Percentiles rank a stretch among this genome's conserved stretches.
Conservation (phyloP, 2,797 vertebrate species). For the Muscicapa striata region DNA sequence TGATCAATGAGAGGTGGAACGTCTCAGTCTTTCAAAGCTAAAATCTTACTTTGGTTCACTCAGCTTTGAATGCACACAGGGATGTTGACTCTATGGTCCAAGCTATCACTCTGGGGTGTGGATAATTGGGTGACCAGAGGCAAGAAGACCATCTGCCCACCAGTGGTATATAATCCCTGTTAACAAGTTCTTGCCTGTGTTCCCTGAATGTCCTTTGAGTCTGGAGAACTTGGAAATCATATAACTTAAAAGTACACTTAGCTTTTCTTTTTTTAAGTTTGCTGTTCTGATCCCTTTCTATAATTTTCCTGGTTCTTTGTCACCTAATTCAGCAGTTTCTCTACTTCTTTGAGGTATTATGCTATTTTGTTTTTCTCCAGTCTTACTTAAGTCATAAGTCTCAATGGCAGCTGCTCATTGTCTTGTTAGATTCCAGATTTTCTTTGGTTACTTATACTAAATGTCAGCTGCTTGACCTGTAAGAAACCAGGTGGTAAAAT, state of each 20-base stretch:
- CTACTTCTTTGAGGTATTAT: background rate
- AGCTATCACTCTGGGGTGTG: background rate
- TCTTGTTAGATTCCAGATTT: background rate
- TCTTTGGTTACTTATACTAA: background rate
- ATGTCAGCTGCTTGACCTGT: background rate
- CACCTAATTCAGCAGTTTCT: background rate
- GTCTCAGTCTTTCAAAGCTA: background rate
- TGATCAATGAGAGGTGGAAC: background rate
- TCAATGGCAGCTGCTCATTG: background rate
- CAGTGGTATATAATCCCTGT: background rate
- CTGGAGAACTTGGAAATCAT: background rate
- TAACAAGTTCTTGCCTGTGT: background rate
- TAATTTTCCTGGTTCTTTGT: background rate
- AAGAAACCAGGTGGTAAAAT: background rate
- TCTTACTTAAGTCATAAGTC: background rate
- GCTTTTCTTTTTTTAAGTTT: background rate
- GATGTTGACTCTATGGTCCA: background rate
- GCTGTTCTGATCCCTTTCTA: background rate
- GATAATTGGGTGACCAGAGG: background rate
- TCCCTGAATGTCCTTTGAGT: background rate
- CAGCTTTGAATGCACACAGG: background rate
- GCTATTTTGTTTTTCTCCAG: background rate
- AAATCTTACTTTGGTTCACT: background rate
- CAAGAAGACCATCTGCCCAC: background rate
- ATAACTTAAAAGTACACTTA: background rate